These are phyloP conservation scores for Therioaphis trifolii DNA, from an alignment of 2,888 invertebrate species.

Conservation along the genomic window DNA sequence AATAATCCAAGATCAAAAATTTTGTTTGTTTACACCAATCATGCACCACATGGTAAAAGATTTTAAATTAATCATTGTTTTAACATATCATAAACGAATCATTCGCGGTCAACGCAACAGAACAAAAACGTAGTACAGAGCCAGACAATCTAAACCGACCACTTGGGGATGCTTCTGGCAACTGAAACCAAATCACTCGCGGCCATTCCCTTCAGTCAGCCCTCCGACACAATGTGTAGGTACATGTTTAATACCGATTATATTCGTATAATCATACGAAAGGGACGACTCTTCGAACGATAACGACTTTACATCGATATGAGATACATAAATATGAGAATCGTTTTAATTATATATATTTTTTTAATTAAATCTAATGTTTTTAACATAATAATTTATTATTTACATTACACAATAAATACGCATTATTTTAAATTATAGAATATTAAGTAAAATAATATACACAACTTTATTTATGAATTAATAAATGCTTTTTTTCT, in stretches of 20 bases:
- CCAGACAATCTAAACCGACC: slow-evolving; percentile 49
- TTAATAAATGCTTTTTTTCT: no score
- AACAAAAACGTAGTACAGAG: not conserved
- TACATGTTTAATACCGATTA: not conserved
- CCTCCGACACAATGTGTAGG: slow-evolving; percentile 40
- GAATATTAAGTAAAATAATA: no score
- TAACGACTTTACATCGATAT: not conserved
- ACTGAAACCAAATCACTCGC: slow-evolving; percentile 61
- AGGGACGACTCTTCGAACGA: not conserved
- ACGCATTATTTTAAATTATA: no score
- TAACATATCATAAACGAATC: not conserved
- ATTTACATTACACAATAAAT: no score
- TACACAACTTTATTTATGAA: no score
- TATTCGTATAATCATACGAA: not conserved
- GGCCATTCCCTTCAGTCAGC: slow-evolving; percentile 59
- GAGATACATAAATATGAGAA: no score
- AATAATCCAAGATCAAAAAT: slow-evolving; percentile 1
- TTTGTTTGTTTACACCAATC: not conserved
- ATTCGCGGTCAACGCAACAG: not conserved
- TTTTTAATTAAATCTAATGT: no score
- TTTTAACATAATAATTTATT: no score
- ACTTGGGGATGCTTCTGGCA: slow-evolving; percentile 62
- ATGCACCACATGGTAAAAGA: not conserved
- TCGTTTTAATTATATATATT: no score
- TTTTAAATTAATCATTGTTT: slow-evolving; percentile 20